These are phyloP conservation scores for Calonectris borealis DNA, from an alignment of 2,113 vertebrate species.

Conservation along the genomic window DNA sequence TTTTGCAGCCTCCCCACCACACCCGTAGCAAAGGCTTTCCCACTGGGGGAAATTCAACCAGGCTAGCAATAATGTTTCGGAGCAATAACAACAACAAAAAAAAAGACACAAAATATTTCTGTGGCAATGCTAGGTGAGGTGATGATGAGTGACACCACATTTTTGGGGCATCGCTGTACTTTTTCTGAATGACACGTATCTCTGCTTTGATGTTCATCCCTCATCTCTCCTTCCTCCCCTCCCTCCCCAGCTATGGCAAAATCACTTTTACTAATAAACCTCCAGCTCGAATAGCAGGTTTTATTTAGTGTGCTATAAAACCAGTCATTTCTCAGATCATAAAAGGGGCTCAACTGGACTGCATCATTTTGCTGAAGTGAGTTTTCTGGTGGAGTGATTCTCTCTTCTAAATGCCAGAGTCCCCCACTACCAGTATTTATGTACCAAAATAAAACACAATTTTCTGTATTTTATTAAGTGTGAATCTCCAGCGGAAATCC, in stretches of 20 bases:
- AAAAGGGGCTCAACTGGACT: constrained; percentile 68
- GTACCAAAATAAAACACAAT: constrained; percentile 63
- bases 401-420: neutral
- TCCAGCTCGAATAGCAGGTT: constrained; percentile 63
- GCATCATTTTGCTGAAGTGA: constrained; percentile 65
- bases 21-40: neutral
- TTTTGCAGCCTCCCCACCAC: neutral
- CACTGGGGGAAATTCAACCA: neutral
- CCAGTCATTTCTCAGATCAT: constrained; percentile 75
- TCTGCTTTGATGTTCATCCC: neutral
- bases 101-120: neutral
- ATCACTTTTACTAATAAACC: constrained; percentile 65
- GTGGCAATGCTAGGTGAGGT: neutral
- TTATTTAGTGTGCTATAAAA: constrained; percentile 78
- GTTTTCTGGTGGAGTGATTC: constrained; percentile 37
- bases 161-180: neutral
- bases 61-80: neutral
- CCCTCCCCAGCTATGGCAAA: neutral
- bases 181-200: neutral
- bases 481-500: constrained; percentile 33
- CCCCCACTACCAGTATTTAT: constrained; percentile 37
- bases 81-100: neutral
- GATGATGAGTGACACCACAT: neutral
- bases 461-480: constrained; percentile 71
- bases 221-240: neutral